Evolutionary conservation across 2,113 vertebrate species (phyloP).

Genomic region (Spilogale gracilis): DNA sequence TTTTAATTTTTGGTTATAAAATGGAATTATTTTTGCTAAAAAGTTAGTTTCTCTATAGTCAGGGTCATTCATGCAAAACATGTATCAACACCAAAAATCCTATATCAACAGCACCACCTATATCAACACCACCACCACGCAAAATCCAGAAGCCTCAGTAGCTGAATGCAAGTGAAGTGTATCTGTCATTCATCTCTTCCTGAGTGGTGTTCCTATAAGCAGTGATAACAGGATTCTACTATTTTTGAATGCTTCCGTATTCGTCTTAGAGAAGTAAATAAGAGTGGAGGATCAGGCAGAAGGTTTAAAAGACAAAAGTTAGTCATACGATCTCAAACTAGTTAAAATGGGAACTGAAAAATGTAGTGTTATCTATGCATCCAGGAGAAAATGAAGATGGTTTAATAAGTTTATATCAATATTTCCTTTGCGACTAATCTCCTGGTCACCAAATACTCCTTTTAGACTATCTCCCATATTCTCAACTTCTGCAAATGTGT

Average conservation of each 20-base stretch:
- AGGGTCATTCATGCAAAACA: not conserved
- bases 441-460: not conserved
- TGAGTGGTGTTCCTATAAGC: not conserved
- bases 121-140: not conserved
- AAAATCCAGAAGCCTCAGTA: not conserved
- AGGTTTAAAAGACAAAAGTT: not conserved
- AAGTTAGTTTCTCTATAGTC: rapidly evolving
- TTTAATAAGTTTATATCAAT: not conserved
- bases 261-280: not conserved
- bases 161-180: not conserved
- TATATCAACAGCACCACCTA: rapidly evolving
- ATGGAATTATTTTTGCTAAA: not conserved
- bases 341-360: not conserved
- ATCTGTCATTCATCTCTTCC: not conserved
- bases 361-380: not conserved
- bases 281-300: not conserved
- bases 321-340: not conserved
- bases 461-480: not conserved
- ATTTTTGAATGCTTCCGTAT: not conserved
- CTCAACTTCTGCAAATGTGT: not conserved
- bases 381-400: not conserved
- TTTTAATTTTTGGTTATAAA: not conserved
- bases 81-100: not conserved
- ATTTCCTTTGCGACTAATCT: not conserved
- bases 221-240: not conserved